Conservation (phyloP, 2,113 vertebrate genomes). For the Ibidorhyncha struthersii region DNA sequence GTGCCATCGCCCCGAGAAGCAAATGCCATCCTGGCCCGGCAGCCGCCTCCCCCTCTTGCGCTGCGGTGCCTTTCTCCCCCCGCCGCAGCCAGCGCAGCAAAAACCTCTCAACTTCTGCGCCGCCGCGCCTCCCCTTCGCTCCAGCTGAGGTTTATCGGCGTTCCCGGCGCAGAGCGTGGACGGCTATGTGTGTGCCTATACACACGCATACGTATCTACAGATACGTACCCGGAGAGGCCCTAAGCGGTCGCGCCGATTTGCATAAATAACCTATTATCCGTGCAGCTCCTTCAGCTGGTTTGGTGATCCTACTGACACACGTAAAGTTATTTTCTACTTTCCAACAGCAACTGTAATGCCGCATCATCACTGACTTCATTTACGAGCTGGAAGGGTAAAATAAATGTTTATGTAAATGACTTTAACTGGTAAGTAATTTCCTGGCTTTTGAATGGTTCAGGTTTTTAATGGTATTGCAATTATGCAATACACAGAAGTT, state of each 20-base stretch:
- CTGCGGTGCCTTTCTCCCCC: not conserved
- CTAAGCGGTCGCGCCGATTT: not conserved
- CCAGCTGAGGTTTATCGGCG: fast-evolving
- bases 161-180: not conserved
- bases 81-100: not conserved
- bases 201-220: not conserved
- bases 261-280: not conserved
- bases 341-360: not conserved
- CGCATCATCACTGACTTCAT: not conserved
- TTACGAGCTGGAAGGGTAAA: not conserved
- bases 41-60: not conserved
- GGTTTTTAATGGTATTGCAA: not conserved
- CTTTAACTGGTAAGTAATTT: slow-evolving; percentile 20
- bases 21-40: not conserved
- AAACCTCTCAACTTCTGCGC: not conserved
- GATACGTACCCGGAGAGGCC: fast-evolving
- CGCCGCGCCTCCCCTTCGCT: not conserved
- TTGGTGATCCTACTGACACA: not conserved
- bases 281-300: not conserved
- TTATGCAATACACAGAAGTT: not conserved
- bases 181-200: not conserved
- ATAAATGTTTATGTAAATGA: slow-evolving; percentile 26
- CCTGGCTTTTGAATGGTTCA: slow-evolving; percentile 19
- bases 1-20: not conserved
- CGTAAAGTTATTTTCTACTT: not conserved